Evolutionary conservation across 2,888 invertebrate genomes (phyloP), one percentile per base, ranked within the genome.

Genomic region (Eupelmus urozonus): DNA sequence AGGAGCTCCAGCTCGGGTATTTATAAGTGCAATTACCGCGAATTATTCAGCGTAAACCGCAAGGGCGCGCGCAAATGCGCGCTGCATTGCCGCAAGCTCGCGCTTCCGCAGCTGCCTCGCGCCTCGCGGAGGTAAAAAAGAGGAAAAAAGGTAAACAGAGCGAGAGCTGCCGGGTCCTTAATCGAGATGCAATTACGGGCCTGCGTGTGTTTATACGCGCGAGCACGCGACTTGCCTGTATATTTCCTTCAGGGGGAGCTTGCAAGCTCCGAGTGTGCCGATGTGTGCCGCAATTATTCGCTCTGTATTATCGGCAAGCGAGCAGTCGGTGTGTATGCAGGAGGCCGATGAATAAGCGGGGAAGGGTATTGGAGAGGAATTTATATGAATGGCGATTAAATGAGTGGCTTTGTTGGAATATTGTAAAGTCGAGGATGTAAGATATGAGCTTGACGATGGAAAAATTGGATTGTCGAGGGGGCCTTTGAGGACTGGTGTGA

Each of bases 161-260:
- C 11, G 57, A 45, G 57, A 29, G 60, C 9, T 20, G 20, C 23
- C 16, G 25, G 70, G 57, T 59, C 40, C 49, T 63, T 75, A 72
- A 80, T 57, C 66, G 71, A 73, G 76, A 73, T 71, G 77, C 77
- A 77, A 77, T 77, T 49, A 77, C 51, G 63, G 40, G 18, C 20
- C 16, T 2, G 9, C 57, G 13, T 27, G 59, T 71, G 63, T 65
- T 63, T 63, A 18, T 65, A 40, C 34, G 40, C 59, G 34, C n/a
- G 67, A 18, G 65, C 66, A 59, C 65, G 62, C 62, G 42, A 42
- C 42, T 62, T 62, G 13, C 20, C 18, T n/a, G n/a, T 11, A 18
- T 53, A 4, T 45, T 13, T 45, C 45, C 13, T 13, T 45, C 45
- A n/a, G n/a, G 34, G 7, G 7, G 55, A 23, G 27, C 40, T n/a